Percentiles rank a stretch among this genome's conserved stretches.
Conservation (phyloP, 2,113 vertebrate genomes). For the Pedionomus torquatus region DNA sequence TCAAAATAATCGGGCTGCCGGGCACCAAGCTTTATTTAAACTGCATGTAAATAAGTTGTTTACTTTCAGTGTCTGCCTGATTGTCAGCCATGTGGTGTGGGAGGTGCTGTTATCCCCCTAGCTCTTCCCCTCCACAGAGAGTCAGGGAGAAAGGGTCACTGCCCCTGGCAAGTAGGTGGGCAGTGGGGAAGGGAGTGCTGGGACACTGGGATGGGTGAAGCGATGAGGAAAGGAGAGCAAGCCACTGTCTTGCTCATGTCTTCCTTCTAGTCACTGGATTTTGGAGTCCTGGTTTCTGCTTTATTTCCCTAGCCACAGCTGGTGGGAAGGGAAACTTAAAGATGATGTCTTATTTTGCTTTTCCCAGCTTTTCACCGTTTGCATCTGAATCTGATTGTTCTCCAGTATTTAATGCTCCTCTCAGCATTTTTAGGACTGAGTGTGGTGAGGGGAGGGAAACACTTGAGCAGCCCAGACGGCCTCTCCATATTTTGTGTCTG, state of each 20-base stretch:
- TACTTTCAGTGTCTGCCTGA: neutral
- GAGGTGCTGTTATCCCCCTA: accelerated
- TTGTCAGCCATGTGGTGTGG: neutral
- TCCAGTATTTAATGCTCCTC: neutral
- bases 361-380: slow-evolving; percentile 1
- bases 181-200: neutral
- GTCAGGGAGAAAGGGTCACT: neutral
- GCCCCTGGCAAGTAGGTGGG: neutral
- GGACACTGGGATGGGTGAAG: neutral
- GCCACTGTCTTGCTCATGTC: neutral
- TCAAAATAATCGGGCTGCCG: slow-evolving; percentile 48
- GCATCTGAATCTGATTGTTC: neutral
- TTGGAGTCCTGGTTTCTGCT: neutral
- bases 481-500: neutral
- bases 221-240: neutral
- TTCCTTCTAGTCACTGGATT: neutral
- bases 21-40: slow-evolving; percentile 28
- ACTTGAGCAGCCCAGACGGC: neutral
- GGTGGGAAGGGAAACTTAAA: neutral
- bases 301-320: neutral
- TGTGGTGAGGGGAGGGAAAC: neutral
- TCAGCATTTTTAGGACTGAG: neutral
- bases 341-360: neutral
- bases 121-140: neutral
- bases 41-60: slow-evolving; percentile 4